Evolutionary conservation across 2,113 vertebrate genomes (phyloP), one percentile per base, ranked within the genome.

Genomic region (Sander lucioperca): DNA sequence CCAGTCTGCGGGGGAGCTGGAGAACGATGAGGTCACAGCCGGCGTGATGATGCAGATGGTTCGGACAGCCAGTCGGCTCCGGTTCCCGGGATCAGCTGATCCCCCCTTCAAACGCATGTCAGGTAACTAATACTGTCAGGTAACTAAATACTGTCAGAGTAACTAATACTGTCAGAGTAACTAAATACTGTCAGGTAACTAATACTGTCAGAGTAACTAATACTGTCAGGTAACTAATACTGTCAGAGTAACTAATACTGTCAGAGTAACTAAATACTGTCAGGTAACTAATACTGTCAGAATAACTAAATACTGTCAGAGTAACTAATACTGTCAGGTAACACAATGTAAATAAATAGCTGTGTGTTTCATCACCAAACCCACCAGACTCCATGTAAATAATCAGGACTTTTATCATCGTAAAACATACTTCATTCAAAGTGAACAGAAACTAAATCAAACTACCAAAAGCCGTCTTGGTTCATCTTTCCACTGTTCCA

Each of bases 51-150:
- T 97, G 79, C 96, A 97, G 92, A 97, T 99, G 95, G 95, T 97
- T 56, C 95, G 95, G 70, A 97, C 97, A 0, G 97, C 97, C 0
- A 96, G 96, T 16, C 94, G 95, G 6, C 96, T 99, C 83, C 92
- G 94, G 54, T 87, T 97, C 30, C 87, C 96, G 1, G 96, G 95
- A 0, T 88, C 93, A 69, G 90, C 90, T 0, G 96, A 96, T 0
- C 83, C 95, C 0, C 96, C 96, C 56, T 97, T 98, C 92, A 97
- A 97, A 79, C 96, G 97, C 83, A 94, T 99, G 92, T 98, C 97
- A 27, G 96, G 97, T 98, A 59, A 71, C 19, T 33, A 33, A 33
- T 33, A 33, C 33, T 33, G 33, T 33, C 33, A 33, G 30, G 30
- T 33, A 33, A 33, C 30, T 33, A 6, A 33, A 33, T 33, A 33